Evolutionary conservation across 2,888 invertebrate species (phyloP).

Genomic region (Taenaris catops): DNA sequence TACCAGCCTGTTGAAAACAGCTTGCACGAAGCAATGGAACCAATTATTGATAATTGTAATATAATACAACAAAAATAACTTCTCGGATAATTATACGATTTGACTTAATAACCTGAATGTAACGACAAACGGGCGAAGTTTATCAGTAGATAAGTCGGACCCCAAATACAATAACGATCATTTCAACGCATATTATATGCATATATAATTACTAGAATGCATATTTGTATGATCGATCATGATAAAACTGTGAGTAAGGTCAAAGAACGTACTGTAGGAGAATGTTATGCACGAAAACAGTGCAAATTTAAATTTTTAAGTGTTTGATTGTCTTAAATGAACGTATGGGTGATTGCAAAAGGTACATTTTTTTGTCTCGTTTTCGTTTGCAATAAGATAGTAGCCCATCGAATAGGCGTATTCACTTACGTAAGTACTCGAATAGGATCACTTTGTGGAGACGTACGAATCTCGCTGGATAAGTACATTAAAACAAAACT

Average conservation of each 20-base stretch:
- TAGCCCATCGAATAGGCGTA: slow-evolving; percentile 72
- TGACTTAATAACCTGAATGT: slow-evolving; percentile 1
- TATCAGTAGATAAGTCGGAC: not conserved
- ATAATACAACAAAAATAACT: too few relatives aligned
- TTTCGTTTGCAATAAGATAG: slow-evolving; percentile 37
- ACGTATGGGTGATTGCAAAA: slow-evolving; percentile 27
- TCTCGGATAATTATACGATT: not conserved
- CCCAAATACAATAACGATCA: slow-evolving; percentile 1
- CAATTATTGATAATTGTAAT: too few relatives aligned
- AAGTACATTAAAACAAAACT: slow-evolving; percentile 33
- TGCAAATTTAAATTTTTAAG: slow-evolving; percentile 12
- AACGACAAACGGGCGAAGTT: not conserved
- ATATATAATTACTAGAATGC: not conserved
- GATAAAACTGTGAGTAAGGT: not conserved
- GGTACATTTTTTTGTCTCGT: slow-evolving; percentile 41
- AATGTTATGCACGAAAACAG: slow-evolving; percentile 7
- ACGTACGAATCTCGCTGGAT: slow-evolving; percentile 63
- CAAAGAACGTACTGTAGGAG: not conserved
- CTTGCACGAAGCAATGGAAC: too few relatives aligned
- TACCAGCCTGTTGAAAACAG: slow-evolving; percentile 60
- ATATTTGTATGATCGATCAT: not conserved
- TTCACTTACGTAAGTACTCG: slow-evolving; percentile 52
- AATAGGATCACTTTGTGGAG: slow-evolving; percentile 47
- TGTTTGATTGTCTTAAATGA: slow-evolving; percentile 19
- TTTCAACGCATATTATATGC: slow-evolving; percentile 2